Percentiles rank a stretch among this genome's conserved stretches.
phyloP scores from a whole-genome alignment of 2,113 vertebrate species.

The Trichechus manatus region DNA sequence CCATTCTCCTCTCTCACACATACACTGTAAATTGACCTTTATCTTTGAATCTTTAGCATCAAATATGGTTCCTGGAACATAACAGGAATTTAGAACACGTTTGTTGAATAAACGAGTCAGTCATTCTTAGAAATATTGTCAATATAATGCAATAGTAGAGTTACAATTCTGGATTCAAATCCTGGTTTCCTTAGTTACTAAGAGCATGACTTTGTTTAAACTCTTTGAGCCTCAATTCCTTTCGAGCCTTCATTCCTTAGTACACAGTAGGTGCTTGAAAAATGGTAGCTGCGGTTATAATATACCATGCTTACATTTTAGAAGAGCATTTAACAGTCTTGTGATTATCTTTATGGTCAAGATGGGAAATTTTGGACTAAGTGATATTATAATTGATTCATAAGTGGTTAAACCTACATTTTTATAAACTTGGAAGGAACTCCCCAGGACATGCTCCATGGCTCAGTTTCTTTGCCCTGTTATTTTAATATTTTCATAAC shows the following conservation, averaged over 20 bases:
- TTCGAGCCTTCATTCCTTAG: background rate
- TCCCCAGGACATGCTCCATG: background rate
- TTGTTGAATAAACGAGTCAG: background rate
- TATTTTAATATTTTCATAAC: background rate
- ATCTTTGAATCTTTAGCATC: background rate
- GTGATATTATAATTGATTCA: background rate
- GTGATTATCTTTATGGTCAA: background rate
- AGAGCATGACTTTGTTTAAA: background rate
- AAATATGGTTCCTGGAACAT: background rate
- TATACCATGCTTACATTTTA: background rate
- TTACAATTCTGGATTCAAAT: background rate
- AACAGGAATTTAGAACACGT: background rate
- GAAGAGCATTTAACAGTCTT: background rate
- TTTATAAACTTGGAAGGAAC: background rate
- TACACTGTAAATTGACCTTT: background rate
- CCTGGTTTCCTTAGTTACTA: background rate
- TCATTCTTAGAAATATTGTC: conserved; percentile 34
- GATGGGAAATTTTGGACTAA: background rate
- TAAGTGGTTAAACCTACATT: background rate
- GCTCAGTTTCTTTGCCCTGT: background rate
- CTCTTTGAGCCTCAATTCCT: background rate
- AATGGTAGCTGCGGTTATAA: background rate
- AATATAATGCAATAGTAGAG: background rate
- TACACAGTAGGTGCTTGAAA: background rate
- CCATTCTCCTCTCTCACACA: background rate